phyloP scores from a whole-genome alignment of 2,113 vertebrate genomes.

The Bufo bufo region DNA sequence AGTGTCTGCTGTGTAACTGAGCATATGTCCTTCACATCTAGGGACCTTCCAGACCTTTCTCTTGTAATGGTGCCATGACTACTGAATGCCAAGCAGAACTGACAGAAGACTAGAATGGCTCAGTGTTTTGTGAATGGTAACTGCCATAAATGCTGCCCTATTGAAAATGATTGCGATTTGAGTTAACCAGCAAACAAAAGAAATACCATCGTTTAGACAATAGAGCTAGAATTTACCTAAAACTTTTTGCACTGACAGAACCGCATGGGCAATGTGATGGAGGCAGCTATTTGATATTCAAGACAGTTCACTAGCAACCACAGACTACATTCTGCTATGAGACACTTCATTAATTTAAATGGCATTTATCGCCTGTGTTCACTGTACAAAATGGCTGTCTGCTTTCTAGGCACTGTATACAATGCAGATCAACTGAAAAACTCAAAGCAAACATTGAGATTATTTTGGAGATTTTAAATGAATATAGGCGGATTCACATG shows the following conservation, averaged over 20 bases:
- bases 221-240: constrained; percentile 16
- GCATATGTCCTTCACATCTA: not conserved
- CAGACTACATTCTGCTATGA: not conserved
- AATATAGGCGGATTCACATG: too few species aligned
- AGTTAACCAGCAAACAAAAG: constrained; percentile 54
- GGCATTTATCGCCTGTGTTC: too few species aligned
- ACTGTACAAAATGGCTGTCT: not conserved
- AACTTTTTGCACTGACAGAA: too few species aligned
- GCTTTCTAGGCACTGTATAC: not conserved
- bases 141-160: constrained; percentile 60
- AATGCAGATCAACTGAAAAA: not conserved
- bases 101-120: not conserved
- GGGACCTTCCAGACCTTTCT: not conserved
- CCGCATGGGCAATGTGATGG: not conserved
- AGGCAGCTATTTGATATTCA: not conserved
- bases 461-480: too few species aligned
- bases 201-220: not conserved
- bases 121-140: not conserved
- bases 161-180: constrained; percentile 31
- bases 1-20: not conserved
- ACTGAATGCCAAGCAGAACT: too few species aligned
- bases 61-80: not conserved
- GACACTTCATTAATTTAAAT: not conserved
- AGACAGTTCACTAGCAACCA: not conserved
- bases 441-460: not conserved